Base-by-base conservation (phyloP, 2,888 invertebrate genomes). In the Synergus itoensis region DNA sequence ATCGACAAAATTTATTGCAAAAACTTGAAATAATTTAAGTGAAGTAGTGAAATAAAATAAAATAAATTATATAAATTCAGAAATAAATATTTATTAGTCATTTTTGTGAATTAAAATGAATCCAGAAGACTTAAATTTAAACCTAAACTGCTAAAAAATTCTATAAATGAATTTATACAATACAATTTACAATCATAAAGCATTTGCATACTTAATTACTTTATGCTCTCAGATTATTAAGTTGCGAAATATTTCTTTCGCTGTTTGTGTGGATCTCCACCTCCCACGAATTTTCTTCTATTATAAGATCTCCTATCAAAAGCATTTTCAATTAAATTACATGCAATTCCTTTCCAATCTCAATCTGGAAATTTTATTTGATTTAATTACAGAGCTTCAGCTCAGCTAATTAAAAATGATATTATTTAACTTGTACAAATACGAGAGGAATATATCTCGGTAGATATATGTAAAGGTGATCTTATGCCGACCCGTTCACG, bases 401-500 rank as follows among this genome's bases (percentile, higher is more conserved):
- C 36, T 36, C 0, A 36, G 28, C 5, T 16, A 53, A n/a, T 73
- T 53, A 11, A n/a, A 36, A 53, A n/a, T 36, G 5, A 53, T n/a
- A 48, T 53, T 73, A 73, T 73, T 73, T 53, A 57, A 57, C 40
- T 36, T 73, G 36, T 73, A 4, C 16, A 53, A 40, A 53, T 21
- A 5, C 36, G 28, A n/a, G 40, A 69, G 53, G 73, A 48, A 73
- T 73, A 73, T 73, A 36, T 73, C 73, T 73, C 53, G 28, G 53
- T 18, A 73, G 73, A 73, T 73, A 73, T 53, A 36, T 73, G 73
- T 73, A 73, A 73, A 73, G 75, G 73, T 73, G 73, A 73, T 73
- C 48, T 73, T 73, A 73, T 73, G 86, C 85, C 86, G 84, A 85
- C 85, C 85, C 86, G 87, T 88, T 88, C 89, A 88, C 85, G 87